These are phyloP conservation scores for Eubasilissa splendida DNA, from an alignment of 2,888 invertebrate species.

Conservation along the genomic window DNA sequence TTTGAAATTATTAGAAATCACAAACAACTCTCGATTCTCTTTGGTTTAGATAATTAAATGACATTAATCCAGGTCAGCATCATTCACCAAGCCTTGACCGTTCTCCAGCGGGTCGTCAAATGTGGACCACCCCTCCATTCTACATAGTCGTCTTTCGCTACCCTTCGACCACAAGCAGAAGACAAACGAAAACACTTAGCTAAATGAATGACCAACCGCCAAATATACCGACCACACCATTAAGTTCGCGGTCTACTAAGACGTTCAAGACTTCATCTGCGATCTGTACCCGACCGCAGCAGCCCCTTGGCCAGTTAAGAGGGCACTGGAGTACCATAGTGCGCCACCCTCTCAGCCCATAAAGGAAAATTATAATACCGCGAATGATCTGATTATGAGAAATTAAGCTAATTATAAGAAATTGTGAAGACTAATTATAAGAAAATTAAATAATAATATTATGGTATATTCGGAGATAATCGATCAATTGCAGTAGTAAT, in stretches of 20 bases:
- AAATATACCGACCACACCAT: slow-evolving; percentile 52
- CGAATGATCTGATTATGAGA: background rate
- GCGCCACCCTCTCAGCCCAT: background rate
- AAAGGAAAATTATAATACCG: slow-evolving; percentile 1
- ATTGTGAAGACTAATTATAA: too few relatives aligned
- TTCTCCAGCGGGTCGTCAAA: too few relatives aligned
- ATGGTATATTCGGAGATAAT: too few relatives aligned
- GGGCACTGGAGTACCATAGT: slow-evolving; percentile 15
- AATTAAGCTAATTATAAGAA: too few relatives aligned
- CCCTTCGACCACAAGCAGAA: slow-evolving; percentile 42
- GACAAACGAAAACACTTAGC: slow-evolving; percentile 58
- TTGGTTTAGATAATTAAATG: too few relatives aligned
- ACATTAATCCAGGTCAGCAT: too few relatives aligned
- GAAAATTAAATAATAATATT: too few relatives aligned
- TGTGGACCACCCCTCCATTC: too few relatives aligned
- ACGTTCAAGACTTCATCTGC: slow-evolving; percentile 25
- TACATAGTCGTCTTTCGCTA: background rate
- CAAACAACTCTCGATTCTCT: too few relatives aligned
- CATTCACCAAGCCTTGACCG: too few relatives aligned
- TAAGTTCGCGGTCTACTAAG: slow-evolving; percentile 52
- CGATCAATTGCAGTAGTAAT: too few relatives aligned
- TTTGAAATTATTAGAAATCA: too few relatives aligned
- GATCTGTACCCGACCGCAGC: slow-evolving; percentile 14
- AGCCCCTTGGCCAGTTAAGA: slow-evolving; percentile 12
- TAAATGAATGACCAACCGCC: slow-evolving; percentile 57